Base-by-base conservation (phyloP, 2,797 vertebrate genomes). In the Rousettus madagascariensis region DNA sequence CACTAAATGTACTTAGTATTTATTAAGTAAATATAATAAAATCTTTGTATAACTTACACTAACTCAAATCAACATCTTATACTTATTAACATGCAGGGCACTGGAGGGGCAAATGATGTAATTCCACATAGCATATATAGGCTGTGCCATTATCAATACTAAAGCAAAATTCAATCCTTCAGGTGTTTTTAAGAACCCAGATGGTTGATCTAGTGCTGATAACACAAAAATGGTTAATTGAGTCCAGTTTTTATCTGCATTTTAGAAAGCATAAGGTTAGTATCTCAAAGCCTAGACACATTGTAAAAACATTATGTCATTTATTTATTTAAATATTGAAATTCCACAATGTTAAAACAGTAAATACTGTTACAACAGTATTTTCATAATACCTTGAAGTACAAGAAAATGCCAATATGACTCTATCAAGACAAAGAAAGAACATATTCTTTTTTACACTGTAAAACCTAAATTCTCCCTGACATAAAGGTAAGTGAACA, bases 241-340 rank as follows among this genome's bases (percentile, higher is more conserved):
- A 89, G 86, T 96, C 36, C 33, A 61, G 33, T 71, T 89, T 91
- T 90, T 33, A 65, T 79, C 15, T 53, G 69, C 11, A 84, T 93
- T 11, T 79, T 86, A 90, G 28, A 46, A 49, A 86, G 43, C 28
- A 16, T 41, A 46, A 87, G 20, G 19, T 38, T n/a, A 71, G 8
- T 84, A 96, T 88, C 74, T 30, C 65, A 84, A 49, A 49, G 11
- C 20, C 36, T 85, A 69, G 68, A 96, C 46, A 84, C 49, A 90
- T 2, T 82, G 0, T 61, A 53, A 74, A 89, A 90, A 69, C 33
- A 49, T n/a, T 92, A 80, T 57, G 19, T 13, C 49, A 87, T 41
- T 77, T 89, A 77, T 88, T 88, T 92, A 85, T 92, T 91, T 80
- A 80, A 80, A 61, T 75, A 77, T 88, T 61, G 91, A 92, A 94